Conservation (phyloP, 1,140 invertebrate species). For the Cotesia vestalis region DNA sequence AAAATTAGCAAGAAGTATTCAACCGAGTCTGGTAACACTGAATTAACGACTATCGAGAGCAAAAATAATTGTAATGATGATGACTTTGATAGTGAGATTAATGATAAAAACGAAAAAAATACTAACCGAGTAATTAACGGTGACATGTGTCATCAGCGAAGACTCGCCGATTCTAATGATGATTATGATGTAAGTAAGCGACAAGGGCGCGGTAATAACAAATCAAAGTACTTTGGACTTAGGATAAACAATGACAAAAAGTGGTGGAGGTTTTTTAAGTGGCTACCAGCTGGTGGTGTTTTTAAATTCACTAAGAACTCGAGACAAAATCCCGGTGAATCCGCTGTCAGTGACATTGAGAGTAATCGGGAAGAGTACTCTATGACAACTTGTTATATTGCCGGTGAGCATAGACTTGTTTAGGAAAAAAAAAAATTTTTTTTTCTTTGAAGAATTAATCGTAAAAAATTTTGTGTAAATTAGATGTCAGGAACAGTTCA, state of each 20-base stretch:
- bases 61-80: too few species aligned
- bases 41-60: too few species aligned
- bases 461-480: neutral
- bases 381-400: constrained; percentile 54
- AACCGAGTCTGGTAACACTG: too few species aligned
- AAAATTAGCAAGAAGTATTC: too few species aligned
- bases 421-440: constrained; percentile 35
- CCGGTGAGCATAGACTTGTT: constrained; percentile 49
- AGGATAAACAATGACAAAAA: constrained; percentile 42
- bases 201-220: neutral
- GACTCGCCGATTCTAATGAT: neutral
- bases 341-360: constrained; percentile 38
- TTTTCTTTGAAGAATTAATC: constrained; percentile 3
- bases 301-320: constrained; percentile 41
- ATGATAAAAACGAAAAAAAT: too few species aligned
- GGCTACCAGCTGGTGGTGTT: constrained; percentile 52
- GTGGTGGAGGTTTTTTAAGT: constrained; percentile 58
- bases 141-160: too few species aligned
- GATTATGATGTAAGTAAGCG: neutral
- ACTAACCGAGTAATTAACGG: too few species aligned
- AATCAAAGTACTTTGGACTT: constrained; percentile 7
- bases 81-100: too few species aligned
- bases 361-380: constrained; percentile 51
- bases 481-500: neutral
- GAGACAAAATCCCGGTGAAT: constrained; percentile 34